Conservation (phyloP, 2,888 invertebrate species). For the Zelleria hepariella region DNA sequence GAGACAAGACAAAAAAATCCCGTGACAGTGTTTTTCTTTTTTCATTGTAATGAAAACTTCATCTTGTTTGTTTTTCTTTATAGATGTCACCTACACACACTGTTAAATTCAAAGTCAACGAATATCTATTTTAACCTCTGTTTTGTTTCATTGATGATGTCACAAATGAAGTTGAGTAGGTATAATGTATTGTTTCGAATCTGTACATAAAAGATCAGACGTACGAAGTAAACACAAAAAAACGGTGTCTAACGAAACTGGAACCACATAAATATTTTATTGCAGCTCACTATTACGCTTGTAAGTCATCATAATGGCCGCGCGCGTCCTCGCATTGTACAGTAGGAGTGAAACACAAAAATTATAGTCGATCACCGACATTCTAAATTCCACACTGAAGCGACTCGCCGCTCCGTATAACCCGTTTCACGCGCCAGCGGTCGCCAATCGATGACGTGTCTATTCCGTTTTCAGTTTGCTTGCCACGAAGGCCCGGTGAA, state of each 20-base stretch:
- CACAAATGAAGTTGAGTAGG: too few species aligned
- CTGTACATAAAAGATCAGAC: too few species aligned
- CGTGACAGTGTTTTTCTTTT: too few species aligned
- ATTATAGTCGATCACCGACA: conserved; percentile 70
- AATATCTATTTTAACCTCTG: too few species aligned
- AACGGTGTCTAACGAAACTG: neutral
- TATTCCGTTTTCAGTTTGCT: neutral
- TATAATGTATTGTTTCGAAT: too few species aligned
- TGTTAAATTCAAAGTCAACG: too few species aligned
- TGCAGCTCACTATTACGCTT: neutral
- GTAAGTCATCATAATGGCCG: neutral
- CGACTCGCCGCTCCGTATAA: conserved; percentile 45
- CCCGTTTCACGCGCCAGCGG: conserved; percentile 68
- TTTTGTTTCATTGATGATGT: too few species aligned
- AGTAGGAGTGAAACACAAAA: conserved; percentile 55
- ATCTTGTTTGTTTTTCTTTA: too few species aligned
- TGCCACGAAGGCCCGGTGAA: neutral
- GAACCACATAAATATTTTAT: neutral
- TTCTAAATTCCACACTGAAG: conserved; percentile 59
- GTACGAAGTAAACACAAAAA: neutral
- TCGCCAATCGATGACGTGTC: conserved; percentile 42
- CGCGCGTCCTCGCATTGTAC: conserved; percentile 41
- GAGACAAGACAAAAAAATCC: too few species aligned
- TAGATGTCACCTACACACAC: too few species aligned
- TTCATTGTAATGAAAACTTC: too few species aligned